Conservation (phyloP, 1,140 invertebrate species). For the Sipha flava region DNA sequence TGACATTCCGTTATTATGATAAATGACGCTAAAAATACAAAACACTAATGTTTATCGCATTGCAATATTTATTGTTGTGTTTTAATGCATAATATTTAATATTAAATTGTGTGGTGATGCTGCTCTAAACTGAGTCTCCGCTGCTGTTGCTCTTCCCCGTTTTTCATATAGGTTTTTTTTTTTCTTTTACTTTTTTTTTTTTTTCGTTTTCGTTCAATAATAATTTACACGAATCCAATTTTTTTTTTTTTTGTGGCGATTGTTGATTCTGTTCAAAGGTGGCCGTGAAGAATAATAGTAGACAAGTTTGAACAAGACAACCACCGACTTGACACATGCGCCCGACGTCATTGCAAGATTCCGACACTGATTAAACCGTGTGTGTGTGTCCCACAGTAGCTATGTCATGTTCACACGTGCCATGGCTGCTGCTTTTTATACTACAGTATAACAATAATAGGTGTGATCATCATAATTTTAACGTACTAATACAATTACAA, state of each 20-base stretch:
- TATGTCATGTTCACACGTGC: not conserved
- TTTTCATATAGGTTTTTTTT: not conserved
- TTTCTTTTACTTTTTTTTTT: not conserved
- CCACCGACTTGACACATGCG: not conserved
- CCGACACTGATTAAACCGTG: not conserved
- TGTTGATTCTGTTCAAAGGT: conserved; percentile 28
- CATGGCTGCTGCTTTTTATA: not conserved
- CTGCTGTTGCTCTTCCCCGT: conserved; percentile 14
- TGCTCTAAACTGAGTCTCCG: conserved; percentile 31
- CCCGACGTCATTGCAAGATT: not conserved
- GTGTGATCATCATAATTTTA: not conserved
- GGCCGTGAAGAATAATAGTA: conserved; percentile 22
- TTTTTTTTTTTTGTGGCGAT: conserved; percentile 24
- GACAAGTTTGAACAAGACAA: conserved; percentile 14
- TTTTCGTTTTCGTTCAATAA: not conserved
- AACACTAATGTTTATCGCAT: too few species aligned
- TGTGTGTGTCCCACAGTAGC: not conserved
- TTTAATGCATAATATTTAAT: not conserved
- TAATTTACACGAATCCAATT: conserved; percentile 16
- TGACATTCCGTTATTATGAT: too few species aligned
- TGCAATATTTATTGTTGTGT: not conserved
- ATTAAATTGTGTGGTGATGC: conserved; percentile 31
- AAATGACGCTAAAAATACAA: too few species aligned
- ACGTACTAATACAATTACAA: not conserved
- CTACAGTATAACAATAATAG: not conserved